Base-by-base conservation (phyloP, 2,888 invertebrate species). In the Torymus aiolomorphi region DNA sequence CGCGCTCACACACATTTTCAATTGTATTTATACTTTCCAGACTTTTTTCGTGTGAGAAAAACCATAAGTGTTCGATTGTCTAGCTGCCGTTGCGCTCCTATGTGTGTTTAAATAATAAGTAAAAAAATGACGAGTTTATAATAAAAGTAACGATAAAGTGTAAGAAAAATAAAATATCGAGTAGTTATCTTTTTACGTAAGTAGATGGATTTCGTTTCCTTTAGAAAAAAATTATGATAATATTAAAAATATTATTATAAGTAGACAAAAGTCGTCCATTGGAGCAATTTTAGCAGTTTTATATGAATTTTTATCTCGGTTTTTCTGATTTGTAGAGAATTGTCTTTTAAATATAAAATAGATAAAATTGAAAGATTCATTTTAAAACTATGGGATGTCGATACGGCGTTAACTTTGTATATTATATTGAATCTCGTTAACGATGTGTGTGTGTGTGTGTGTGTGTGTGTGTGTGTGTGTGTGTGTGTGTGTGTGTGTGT, bases 41-140 rank as follows among this genome's bases (percentile, higher is more conserved):
- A 80, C 52, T 80, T 42, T 62, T 72, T 76, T 67, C 66, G 67
- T 76, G 56, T 75, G 59, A 80, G 79, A 83, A 85, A 86, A 85
- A 88, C 89, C 89, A 87, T 87, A 89, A 89, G 89, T 89, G 88
- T 89, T 89, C 89, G 88, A 88, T 88, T 86, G 85, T 88, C 83
- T 81, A 88, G 89, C 88, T 88, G 88, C 87, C 88, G 87, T 88
- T 88, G 87, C 85, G 86, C 87, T 88, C 86, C 84, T 86, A 84
- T 86, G 84, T 86, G 84, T 87, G 83, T 83, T 73, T 83, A 80
- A 83, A 77, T 63, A 62, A 80, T 81, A 83, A 77, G 42, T 1
- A 13, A 31, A 74, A 56, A 75, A 69, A n/a, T 71, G 71, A 77
- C 61, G 61, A 81, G 52, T 72, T 78, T 78, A 78, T 67, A 71